Conservation (phyloP, 2,888 invertebrate species). For the Chrysina gloriosa region DNA sequence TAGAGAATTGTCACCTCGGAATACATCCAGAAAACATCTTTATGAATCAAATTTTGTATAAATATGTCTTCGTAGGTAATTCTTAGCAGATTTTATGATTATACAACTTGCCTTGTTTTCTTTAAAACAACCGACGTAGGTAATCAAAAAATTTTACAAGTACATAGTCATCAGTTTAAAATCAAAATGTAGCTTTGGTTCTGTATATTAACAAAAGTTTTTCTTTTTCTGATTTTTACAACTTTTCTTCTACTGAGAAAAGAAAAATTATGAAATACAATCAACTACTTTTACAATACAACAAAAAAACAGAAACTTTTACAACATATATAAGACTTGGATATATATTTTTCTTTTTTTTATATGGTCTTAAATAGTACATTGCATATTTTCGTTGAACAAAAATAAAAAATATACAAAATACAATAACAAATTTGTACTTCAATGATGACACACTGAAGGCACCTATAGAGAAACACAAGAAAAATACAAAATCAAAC, state of each 20-base stretch:
- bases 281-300: constrained; percentile 40
- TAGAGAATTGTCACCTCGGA: no score
- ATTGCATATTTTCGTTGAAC: constrained; percentile 38
- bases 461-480: constrained; percentile 53
- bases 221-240: constrained; percentile 42
- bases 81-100: constrained; percentile 6
- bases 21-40: no score
- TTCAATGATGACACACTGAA: constrained; percentile 44
- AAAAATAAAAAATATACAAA: constrained; percentile 44
- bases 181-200: constrained; percentile 42
- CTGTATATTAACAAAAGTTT: constrained; percentile 41
- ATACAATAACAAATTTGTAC: constrained; percentile 43
- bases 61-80: no score
- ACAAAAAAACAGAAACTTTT: constrained; percentile 39
- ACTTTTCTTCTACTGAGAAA: constrained; percentile 37
- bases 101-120: neutral
- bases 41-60: no score
- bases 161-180: constrained; percentile 52
- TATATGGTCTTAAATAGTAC: constrained; percentile 35
- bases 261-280: constrained; percentile 40
- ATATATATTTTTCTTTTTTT: constrained; percentile 31
- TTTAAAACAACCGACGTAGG: neutral
- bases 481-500: constrained; percentile 50
- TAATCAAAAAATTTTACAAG: constrained; percentile 63
- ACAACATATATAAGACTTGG: constrained; percentile 40